These are phyloP conservation scores for Momotus momota DNA, from an alignment of 2,797 vertebrate genomes.

Conservation along the genomic window DNA sequence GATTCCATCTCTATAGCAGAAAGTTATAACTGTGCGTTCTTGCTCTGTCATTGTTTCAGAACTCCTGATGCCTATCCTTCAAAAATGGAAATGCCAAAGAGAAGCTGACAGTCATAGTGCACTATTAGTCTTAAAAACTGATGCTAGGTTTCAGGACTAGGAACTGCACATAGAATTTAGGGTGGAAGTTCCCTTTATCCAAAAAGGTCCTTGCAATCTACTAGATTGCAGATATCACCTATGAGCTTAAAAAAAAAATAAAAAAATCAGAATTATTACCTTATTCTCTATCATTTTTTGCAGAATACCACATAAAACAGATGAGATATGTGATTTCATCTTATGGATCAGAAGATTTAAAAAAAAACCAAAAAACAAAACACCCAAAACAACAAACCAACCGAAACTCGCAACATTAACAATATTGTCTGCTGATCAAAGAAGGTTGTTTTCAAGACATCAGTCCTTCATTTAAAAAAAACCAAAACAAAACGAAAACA, in stretches of 20 bases:
- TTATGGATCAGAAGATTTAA: background rate
- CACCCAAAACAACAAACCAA: too few species aligned
- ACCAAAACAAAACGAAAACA: rapidly evolving
- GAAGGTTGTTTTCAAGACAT: background rate
- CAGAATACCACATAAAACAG: background rate
- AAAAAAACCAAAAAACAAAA: too few species aligned
- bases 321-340: background rate
- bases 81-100: background rate
- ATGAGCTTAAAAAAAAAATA: background rate
- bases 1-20: background rate
- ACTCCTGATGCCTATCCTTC: background rate
- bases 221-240: background rate
- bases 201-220: background rate
- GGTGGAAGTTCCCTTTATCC: background rate
- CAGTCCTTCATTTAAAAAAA: background rate
- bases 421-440: background rate
- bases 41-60: background rate
- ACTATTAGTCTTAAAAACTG: background rate
- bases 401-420: rapidly evolving
- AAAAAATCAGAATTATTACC: background rate
- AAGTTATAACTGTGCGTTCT: background rate
- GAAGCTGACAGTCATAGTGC: background rate
- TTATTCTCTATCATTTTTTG: background rate
- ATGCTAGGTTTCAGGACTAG: background rate
- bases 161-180: background rate